These are phyloP conservation scores for Epinotia demarniana DNA, from an alignment of 2,888 invertebrate species.

Conservation along the genomic window DNA sequence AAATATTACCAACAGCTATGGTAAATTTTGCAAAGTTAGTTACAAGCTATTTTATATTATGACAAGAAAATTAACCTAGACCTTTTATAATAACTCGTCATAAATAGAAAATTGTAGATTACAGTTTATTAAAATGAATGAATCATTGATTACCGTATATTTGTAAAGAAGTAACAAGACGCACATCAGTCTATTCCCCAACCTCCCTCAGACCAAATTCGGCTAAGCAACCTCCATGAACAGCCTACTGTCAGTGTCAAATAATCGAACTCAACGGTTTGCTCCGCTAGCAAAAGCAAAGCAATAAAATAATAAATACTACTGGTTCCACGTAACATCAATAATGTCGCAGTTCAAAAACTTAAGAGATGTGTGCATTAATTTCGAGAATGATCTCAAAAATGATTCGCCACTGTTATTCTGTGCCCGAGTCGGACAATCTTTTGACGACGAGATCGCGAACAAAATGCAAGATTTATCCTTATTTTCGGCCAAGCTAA, in stretches of 20 bases:
- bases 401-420: conserved; percentile 58
- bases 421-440: conserved; percentile 58
- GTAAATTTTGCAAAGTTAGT: neutral
- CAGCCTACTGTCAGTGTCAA: too few relatives aligned
- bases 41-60: neutral
- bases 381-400: conserved; percentile 64
- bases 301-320: neutral
- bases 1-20: neutral
- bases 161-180: too few relatives aligned
- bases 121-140: neutral
- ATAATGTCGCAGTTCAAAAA: conserved; percentile 67
- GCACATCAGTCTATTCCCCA: too few relatives aligned
- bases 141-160: too few relatives aligned
- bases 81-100: neutral
- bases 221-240: too few relatives aligned
- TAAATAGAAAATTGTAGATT: neutral
- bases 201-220: too few relatives aligned
- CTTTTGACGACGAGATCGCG: conserved; percentile 62
- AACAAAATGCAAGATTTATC: conserved; percentile 65
- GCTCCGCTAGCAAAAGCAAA: neutral
- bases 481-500: conserved; percentile 68
- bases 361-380: conserved; percentile 63
- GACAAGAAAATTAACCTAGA: neutral
- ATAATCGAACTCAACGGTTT: neutral
- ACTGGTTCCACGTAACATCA: conserved; percentile 5